A percentile compares a stretch with the other conserved stretches of the same genome.
Conservation (phyloP, 2,797 vertebrate species). For the Tolypeutes matacus region DNA sequence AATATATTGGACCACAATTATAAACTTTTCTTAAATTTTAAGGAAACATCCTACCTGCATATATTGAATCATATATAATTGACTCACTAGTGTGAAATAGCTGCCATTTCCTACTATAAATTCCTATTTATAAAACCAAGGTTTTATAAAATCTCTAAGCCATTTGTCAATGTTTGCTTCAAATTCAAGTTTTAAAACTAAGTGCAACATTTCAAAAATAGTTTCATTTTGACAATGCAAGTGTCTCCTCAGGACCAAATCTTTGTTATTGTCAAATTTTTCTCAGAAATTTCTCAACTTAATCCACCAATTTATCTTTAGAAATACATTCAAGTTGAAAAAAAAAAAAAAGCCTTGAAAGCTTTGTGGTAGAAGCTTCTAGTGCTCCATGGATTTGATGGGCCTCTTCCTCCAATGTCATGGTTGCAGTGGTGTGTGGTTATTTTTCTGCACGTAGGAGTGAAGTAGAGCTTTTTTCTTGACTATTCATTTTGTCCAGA, state of each 20-base stretch:
- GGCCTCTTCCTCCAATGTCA: neutral
- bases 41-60: neutral
- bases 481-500: neutral
- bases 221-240: neutral
- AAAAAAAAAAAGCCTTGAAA: neutral
- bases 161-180: neutral
- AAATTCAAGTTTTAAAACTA: neutral
- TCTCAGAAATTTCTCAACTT: neutral
- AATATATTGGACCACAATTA: neutral
- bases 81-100: neutral
- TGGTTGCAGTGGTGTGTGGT: accelerated
- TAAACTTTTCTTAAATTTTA: neutral
- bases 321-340: neutral
- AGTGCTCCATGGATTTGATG: accelerated
- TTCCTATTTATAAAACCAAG: neutral
- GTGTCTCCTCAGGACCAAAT: neutral
- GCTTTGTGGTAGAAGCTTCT: neutral
- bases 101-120: neutral
- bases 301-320: neutral
- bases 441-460: neutral
- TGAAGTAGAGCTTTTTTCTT: neutral
- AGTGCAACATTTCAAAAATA: neutral
- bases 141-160: neutral
- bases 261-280: neutral
- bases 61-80: neutral